Evolutionary conservation across 2,888 invertebrate genomes (phyloP), one percentile per base, ranked within the genome.

Genomic region (Gasteruption jaculator): DNA sequence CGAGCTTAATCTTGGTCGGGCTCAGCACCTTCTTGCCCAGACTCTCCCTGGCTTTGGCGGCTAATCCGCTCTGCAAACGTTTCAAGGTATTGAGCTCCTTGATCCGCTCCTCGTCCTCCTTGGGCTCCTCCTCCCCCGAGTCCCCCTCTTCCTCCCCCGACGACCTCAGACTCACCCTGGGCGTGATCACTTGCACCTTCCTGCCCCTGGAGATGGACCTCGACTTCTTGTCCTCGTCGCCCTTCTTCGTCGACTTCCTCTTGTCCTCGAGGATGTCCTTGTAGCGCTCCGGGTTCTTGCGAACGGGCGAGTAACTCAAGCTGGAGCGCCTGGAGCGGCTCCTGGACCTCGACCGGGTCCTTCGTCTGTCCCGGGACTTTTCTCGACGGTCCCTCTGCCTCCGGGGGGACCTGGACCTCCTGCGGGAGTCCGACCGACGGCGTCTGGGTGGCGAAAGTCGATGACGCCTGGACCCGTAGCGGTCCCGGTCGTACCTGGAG

Each of bases 1-100:
- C 66, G 2, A 60, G 27, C 32, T 64, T 67, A 4, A 64, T 45
- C 41, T 65, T 65, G 5, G 57, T 48, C 0, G 68, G 67, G 44
- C 61, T 64, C 19, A 60, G 61, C 0, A 73, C 70, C 53, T 76
- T 80, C 60, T 79, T 79, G 47, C 81, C 81, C 41, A 82, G 68
- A 2, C 75, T 73, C 60, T 84, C 85, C 57, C 83, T 84, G 2
- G 87, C 86, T 68, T 87, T 85, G 46, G 84, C 76, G 41, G 85
- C 78, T 63, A 80, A 68, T 49, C 81, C 79, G 53, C 80, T 76
- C 54, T 82, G 81, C 6, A 83, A 64, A 47, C 79, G 72, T 58
- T 85, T 82, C 48, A 87, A 68, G 59, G 82, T 79, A 56, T 78
- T 77, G 49, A 86, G 64, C 58, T 87, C 86, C 54, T 79, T 81